phyloP scores from a whole-genome alignment of 2,888 invertebrate species.

The Polyploca ridens region DNA sequence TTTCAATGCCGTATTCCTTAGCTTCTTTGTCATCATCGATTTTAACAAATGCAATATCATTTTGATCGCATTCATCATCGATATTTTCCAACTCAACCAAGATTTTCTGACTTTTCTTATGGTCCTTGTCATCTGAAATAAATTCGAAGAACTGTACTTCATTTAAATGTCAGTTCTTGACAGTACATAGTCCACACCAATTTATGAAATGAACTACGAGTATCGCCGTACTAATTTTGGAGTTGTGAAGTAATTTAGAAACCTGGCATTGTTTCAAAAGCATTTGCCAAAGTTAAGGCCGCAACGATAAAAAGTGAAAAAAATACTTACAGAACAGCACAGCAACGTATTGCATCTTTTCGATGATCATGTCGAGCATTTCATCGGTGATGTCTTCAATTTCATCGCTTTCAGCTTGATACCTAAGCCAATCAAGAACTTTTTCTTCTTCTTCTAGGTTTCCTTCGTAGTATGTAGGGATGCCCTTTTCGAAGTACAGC shows the following conservation, averaged over 20 bases:
- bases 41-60: constrained; percentile 96
- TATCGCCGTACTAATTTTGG: constrained; percentile 34
- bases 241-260: constrained; percentile 46
- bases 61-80: constrained; percentile 96
- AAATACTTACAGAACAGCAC: constrained; percentile 94
- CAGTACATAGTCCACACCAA: constrained; percentile 48
- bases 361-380: constrained; percentile 95
- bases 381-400: constrained; percentile 97
- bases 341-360: constrained; percentile 94
- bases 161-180: constrained; percentile 81
- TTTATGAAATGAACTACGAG: constrained; percentile 29
- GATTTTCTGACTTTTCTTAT: constrained; percentile 95
- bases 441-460: constrained; percentile 96
- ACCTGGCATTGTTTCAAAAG: constrained; percentile 61
- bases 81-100: constrained; percentile 94
- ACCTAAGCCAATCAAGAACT: constrained; percentile 93
- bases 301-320: constrained; percentile 25
- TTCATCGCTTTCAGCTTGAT: constrained; percentile 94
- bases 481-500: constrained; percentile 92
- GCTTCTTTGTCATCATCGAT: constrained; percentile 95
- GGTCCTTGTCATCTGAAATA: constrained; percentile 93
- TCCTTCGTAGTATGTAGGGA: constrained; percentile 91
- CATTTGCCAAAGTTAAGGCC: constrained; percentile 50
- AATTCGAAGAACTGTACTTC: constrained; percentile 77
- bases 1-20: constrained; percentile 94